A percentile compares a stretch with the other conserved stretches of the same genome.
Evolutionary conservation across 2,113 vertebrate genomes (phyloP).

Genomic region (Arizona elegans): DNA sequence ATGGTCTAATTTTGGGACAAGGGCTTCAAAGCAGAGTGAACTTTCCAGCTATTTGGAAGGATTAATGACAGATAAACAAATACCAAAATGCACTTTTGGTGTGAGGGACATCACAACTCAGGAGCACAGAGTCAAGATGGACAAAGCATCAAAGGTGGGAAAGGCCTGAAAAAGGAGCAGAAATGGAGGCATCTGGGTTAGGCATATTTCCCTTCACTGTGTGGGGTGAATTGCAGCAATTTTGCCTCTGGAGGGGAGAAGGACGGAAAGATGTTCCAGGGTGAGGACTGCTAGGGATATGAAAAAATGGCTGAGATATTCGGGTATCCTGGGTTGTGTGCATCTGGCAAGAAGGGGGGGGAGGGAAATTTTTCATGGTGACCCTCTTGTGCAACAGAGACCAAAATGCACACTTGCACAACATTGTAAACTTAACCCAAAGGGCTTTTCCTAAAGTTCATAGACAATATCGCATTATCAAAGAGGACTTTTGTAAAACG

Average conservation of each 20-base stretch:
- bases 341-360: neutral
- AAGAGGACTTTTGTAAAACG: neutral
- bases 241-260: neutral
- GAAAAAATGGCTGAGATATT: neutral
- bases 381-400: neutral
- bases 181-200: too few species aligned
- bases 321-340: neutral
- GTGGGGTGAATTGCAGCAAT: neutral
- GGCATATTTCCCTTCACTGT: too few species aligned
- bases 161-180: too few species aligned
- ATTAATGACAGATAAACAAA: too few species aligned
- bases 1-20: neutral
- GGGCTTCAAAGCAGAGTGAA: neutral
- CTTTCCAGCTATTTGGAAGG: too few species aligned
- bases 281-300: too few species aligned
- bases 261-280: fast-evolving
- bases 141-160: too few species aligned
- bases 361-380: neutral
- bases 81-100: too few species aligned
- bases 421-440: neutral
- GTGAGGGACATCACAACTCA: too few species aligned
- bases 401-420: neutral
- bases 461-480: neutral
- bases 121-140: too few species aligned
- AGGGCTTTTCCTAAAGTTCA: neutral